phyloP scores from a whole-genome alignment of 1,140 invertebrate species.

The Lanistes nyassanus region DNA sequence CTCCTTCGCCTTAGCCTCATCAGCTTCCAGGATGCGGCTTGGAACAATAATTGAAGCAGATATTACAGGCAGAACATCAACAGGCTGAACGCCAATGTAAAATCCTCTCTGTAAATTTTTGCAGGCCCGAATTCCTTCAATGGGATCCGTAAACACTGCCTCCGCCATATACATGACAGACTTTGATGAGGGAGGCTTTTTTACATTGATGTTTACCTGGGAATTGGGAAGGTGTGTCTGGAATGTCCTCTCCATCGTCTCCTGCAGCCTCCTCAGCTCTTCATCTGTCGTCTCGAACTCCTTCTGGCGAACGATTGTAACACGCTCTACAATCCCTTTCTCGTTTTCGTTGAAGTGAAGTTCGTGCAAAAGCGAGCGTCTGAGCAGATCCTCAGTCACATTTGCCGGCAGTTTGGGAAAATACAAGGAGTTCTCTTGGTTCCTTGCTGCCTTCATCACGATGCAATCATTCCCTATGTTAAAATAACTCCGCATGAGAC shows the following conservation, averaged over 20 bases:
- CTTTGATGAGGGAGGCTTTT: slow-evolving; percentile 4
- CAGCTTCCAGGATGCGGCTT: slow-evolving; percentile 29
- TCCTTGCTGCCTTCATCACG: background rate
- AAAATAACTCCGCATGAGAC: background rate
- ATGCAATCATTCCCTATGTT: background rate
- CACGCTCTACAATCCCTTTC: slow-evolving; percentile 1
- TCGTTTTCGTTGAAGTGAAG: background rate
- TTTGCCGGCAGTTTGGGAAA: background rate
- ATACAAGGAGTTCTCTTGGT: background rate
- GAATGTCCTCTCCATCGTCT: background rate
- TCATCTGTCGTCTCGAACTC: slow-evolving; percentile 2
- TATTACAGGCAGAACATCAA: slow-evolving; percentile 35
- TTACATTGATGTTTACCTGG: slow-evolving; percentile 29
- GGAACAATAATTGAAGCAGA: slow-evolving; percentile 36
- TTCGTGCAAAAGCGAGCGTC: slow-evolving; percentile 9
- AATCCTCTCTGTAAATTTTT: slow-evolving; percentile 16
- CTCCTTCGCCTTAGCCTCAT: slow-evolving; percentile 29
- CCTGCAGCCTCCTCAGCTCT: background rate
- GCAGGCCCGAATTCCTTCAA: slow-evolving; percentile 40
- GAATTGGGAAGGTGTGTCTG: background rate
- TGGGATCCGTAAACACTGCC: slow-evolving; percentile 42
- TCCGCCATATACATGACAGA: slow-evolving; percentile 29
- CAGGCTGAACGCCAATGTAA: slow-evolving; percentile 16
- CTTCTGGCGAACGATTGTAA: background rate
- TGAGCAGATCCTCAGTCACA: slow-evolving; percentile 3